Conservation (phyloP, 2,113 vertebrate genomes). For the Macrotis lagotis region DNA sequence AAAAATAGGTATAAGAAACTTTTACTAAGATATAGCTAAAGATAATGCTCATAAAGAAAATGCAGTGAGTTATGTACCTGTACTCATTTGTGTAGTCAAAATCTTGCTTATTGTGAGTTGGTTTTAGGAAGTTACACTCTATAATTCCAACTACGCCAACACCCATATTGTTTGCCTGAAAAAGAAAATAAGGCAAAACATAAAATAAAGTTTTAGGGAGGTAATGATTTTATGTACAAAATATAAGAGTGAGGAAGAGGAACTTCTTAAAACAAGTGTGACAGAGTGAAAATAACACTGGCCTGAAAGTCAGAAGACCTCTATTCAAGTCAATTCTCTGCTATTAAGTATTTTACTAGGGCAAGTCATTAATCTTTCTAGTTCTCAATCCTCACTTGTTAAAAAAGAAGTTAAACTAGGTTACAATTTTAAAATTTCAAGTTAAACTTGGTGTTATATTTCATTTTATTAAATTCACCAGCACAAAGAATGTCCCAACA, state of each 20-base stretch:
- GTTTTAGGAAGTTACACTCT: slow-evolving; percentile 94
- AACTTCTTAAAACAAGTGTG: neutral
- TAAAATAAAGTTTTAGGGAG: neutral
- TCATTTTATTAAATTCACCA: neutral
- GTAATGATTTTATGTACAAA: neutral
- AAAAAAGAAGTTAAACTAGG: neutral
- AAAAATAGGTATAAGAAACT: neutral
- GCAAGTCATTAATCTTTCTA: neutral
- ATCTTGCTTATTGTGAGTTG: slow-evolving; percentile 98
- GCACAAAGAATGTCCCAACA: neutral
- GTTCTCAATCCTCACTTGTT: neutral
- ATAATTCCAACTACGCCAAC: slow-evolving; percentile 96
- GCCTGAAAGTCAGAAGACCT: neutral
- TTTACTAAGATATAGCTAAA: neutral
- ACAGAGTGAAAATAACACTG: neutral
- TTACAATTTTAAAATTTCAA: neutral
- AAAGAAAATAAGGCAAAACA: slow-evolving; percentile 55
- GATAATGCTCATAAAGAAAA: neutral
- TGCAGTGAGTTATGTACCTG: slow-evolving; percentile 85
- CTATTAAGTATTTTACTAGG: neutral
- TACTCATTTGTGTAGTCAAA: slow-evolving; percentile 96
- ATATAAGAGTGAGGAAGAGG: neutral
- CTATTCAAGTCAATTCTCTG: neutral
- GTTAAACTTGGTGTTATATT: neutral
- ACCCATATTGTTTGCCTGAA: slow-evolving; percentile 92